A percentile compares a stretch with the other conserved stretches of the same genome.
Evolutionary conservation across 92 coral and sea anemone genomes (phyloP).

Genomic region (Metridium senile): DNA sequence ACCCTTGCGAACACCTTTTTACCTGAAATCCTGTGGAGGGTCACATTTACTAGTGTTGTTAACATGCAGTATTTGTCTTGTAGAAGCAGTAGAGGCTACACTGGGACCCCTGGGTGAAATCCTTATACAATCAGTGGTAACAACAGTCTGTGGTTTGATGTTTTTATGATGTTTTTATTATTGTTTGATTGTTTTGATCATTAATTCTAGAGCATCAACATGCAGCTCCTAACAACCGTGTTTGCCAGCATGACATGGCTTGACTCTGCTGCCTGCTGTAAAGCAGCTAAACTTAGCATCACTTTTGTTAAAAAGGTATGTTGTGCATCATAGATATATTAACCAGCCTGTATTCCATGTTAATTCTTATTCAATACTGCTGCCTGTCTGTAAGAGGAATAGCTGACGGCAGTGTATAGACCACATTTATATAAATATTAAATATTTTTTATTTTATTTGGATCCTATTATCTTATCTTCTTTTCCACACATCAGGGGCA

Average conservation of each 20-base stretch:
- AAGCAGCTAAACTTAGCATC: constrained; percentile 74
- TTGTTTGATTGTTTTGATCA: neutral
- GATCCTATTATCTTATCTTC: no score
- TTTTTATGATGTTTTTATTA: neutral
- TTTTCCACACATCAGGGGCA: no score
- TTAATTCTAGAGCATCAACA: constrained; percentile 64
- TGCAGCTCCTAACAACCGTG: constrained; percentile 71
- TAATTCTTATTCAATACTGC: no score
- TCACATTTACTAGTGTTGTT: no score
- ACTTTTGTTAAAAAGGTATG: constrained; percentile 78
- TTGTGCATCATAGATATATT: neutral
- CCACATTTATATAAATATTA: no score
- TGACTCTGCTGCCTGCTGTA: constrained; percentile 78
- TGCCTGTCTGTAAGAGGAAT: no score
- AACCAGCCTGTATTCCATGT: no score
- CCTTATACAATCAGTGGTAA: constrained; percentile 39
- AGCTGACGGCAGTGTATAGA: no score
- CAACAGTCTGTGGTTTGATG: no score
- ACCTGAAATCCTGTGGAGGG: no score
- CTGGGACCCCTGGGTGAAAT: constrained; percentile 56
- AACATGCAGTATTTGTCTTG: constrained; percentile 4
- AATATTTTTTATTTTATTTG: no score
- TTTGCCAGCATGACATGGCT: constrained; percentile 86
- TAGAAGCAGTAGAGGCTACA: constrained; percentile 39
- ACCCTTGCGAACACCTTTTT: no score